Evolutionary conservation across 2,888 invertebrate species (phyloP), one percentile per base, ranked within the genome.

Genomic region (Antitype chi): DNA sequence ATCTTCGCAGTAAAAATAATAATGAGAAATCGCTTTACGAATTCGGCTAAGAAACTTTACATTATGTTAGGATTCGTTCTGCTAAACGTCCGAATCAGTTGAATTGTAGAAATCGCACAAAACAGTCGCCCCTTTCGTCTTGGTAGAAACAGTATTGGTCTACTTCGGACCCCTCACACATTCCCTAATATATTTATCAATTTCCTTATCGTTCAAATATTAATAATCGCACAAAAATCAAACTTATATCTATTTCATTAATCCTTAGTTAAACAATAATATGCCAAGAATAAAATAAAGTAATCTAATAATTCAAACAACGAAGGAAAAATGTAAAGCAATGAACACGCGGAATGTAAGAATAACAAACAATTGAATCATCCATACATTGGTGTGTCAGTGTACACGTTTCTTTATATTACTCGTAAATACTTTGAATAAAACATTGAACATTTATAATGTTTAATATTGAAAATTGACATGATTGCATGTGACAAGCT

Each of bases 281-380:
- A n/a, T 15, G 15, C 25, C 8, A 52, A 52, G 8, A 52, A 64
- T 25, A 67, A 70, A 76, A 64, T 23, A 52, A 62, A 75, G 73
- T 59, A 79, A 72, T 76, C 57, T 64, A 43, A 9, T 43, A 43
- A 43, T 43, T 43, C 38, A 38, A 38, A 38, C 38, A 38, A 38
- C 38, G 38, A 52, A 78, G 60, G 63, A 73, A 74, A 76, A 73
- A 67, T 67, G n/a, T 76, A 62, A 64, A 66, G n/a, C 63, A 52
- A 55, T 1, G 13, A 60, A 83, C 77, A 79, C n/a, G 81, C 79
- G 49, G 76, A 0, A 9, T n/a, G 8, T 28, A n/a, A 68, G 52
- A 68, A 67, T 38, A 72, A 70, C 67, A 70, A 79, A 66, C 74
- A 43, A n/a, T 8, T 75, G 63, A 75, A 83, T 74, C 53, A 80